phyloP scores from a whole-genome alignment of 2,888 invertebrate species.

The Agonopterix heracliana region DNA sequence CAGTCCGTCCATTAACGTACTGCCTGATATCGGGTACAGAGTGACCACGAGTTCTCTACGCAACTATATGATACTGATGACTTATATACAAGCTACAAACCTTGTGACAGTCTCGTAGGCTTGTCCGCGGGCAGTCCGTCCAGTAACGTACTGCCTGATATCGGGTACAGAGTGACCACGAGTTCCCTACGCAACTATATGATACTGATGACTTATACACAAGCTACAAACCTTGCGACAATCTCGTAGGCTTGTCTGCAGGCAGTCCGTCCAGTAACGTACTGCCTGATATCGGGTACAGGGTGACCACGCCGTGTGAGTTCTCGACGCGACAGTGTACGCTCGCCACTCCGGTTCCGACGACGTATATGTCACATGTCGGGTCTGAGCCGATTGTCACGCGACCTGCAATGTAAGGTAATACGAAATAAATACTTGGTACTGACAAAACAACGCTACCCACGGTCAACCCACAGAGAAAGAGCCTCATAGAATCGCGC shows the following conservation, averaged over 20 bases:
- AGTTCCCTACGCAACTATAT: constrained; percentile 86
- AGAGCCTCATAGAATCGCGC: too few relatives aligned
- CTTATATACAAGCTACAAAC: constrained; percentile 53
- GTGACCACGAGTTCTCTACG: constrained; percentile 91
- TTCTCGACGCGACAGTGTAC: constrained; percentile 93
- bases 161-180: constrained; percentile 89
- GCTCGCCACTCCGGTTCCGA: constrained; percentile 89
- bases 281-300: constrained; percentile 84
- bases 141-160: constrained; percentile 81
- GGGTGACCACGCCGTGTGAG: constrained; percentile 88
- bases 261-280: constrained; percentile 84
- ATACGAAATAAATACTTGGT: not conserved
- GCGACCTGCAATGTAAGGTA: constrained; percentile 79
- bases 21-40: constrained; percentile 84
- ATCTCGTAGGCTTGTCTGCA: constrained; percentile 82
- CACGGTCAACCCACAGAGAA: too few relatives aligned
- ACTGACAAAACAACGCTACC: too few relatives aligned
- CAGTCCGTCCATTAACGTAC: constrained; percentile 84
- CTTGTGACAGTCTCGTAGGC: constrained; percentile 88
- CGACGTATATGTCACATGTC: constrained; percentile 88
- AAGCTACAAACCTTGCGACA: constrained; percentile 83
- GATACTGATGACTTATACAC: too few relatives aligned
- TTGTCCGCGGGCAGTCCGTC: constrained; percentile 84
- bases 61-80: constrained; percentile 57
- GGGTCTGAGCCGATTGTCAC: constrained; percentile 87